Evolutionary conservation across 2,888 invertebrate genomes (phyloP).

Genomic region (Argyresthia goedartella): DNA sequence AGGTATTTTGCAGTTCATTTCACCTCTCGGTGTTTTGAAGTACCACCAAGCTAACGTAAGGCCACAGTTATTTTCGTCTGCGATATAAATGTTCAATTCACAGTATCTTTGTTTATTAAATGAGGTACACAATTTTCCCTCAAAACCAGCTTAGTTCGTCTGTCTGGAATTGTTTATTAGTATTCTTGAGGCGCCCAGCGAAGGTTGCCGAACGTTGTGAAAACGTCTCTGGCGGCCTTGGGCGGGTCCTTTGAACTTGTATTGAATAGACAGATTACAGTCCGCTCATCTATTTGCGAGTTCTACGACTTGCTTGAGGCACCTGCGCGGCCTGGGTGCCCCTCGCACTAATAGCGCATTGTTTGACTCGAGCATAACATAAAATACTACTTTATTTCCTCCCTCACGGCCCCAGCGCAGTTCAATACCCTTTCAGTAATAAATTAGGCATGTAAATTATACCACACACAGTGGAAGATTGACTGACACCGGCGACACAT

Average conservation of each 20-base stretch:
- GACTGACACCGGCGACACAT: not conserved
- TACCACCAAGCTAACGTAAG: too few species aligned
- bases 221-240: constrained; percentile 51
- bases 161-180: constrained; percentile 10
- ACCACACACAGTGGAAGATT: not conserved
- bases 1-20: too few species aligned
- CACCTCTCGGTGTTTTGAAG: too few species aligned
- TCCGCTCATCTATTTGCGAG: constrained; percentile 22
- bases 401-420: not conserved
- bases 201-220: constrained; percentile 26
- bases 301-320: constrained; percentile 19
- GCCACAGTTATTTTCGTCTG: too few species aligned
- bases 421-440: not conserved
- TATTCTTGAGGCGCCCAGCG: constrained; percentile 29
- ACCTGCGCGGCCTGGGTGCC: constrained; percentile 44
- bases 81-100: too few species aligned
- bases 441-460: not conserved
- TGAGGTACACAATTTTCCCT: too few species aligned
- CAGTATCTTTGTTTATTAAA: too few species aligned
- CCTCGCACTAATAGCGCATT: constrained; percentile 18
- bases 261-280: constrained; percentile 26
- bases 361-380: not conserved
- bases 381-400: not conserved
- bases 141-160: too few species aligned
- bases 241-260: constrained; percentile 54